These are phyloP conservation scores for Indri indri DNA, from an alignment of 2,113 vertebrate genomes.

Conservation along the genomic window DNA sequence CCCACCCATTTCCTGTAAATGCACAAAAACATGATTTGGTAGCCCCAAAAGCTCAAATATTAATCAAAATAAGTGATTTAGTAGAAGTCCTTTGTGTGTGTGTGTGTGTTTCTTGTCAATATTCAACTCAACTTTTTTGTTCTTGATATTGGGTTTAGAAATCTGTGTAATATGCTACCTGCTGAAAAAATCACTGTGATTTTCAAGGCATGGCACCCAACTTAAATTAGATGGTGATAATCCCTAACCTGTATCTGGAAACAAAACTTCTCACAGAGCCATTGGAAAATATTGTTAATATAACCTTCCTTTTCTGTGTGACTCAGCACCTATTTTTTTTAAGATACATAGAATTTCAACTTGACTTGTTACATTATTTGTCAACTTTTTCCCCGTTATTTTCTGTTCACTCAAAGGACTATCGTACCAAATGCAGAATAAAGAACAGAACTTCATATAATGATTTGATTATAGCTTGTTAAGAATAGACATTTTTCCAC, in stretches of 20 bases:
- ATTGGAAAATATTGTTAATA: not conserved
- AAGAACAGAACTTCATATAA: constrained; percentile 63
- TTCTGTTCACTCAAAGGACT: constrained; percentile 42
- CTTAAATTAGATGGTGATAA: not conserved
- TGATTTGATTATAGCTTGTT: constrained; percentile 78
- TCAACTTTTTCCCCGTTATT: not conserved
- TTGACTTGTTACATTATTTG: constrained; percentile 48
- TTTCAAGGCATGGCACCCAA: not conserved
- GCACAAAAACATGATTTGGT: not conserved
- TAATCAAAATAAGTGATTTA: constrained; percentile 7
- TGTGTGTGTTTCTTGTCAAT: not conserved
- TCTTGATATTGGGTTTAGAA: not conserved
- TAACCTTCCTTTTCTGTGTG: constrained; percentile 19
- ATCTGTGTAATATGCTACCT: not conserved
- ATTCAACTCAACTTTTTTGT: not conserved
- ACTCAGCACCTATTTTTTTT: constrained; percentile 48
- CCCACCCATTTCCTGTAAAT: not conserved
- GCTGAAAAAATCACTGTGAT: not conserved
- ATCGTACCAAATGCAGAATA: constrained; percentile 46
- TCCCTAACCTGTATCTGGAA: not conserved
- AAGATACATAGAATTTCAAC: not conserved
- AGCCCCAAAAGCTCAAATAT: not conserved
- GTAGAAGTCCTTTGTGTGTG: not conserved
- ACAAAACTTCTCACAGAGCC: not conserved
- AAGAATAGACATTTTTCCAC: constrained; percentile 75